These are phyloP conservation scores for Anarhynchus alexandrinus DNA, from an alignment of 2,113 vertebrate genomes.

Conservation along the genomic window DNA sequence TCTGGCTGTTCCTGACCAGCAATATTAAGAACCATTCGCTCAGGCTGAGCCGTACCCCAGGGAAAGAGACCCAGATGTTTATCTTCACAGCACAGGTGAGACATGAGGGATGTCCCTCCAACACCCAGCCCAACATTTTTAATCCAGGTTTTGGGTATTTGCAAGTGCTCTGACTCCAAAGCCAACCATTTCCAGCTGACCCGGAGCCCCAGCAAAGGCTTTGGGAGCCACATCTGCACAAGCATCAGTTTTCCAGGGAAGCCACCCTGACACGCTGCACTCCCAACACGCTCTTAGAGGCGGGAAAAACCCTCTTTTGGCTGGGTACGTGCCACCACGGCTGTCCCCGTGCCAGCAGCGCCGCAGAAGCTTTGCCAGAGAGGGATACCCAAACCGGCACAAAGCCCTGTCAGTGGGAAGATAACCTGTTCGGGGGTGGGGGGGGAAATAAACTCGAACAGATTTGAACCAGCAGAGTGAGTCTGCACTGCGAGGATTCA, in stretches of 20 bases:
- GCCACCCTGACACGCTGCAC: accelerated
- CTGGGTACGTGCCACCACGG: accelerated
- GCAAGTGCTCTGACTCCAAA: accelerated
- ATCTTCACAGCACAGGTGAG: not conserved
- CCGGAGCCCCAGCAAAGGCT: accelerated
- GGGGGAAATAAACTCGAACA: not conserved
- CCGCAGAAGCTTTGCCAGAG: not conserved
- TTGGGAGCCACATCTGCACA: not conserved
- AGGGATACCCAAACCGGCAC: not conserved
- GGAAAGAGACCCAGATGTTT: not conserved
- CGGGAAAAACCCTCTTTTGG: accelerated
- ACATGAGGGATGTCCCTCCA: not conserved
- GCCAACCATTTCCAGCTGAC: not conserved
- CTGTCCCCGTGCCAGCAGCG: accelerated
- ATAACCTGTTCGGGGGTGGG: not conserved
- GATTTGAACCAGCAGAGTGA: not conserved
- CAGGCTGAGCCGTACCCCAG: accelerated
- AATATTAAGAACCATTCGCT: not conserved
- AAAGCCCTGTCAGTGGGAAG: not conserved
- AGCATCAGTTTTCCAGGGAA: not conserved
- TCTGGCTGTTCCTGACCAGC: not conserved
- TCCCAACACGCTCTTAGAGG: accelerated
- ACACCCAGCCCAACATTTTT: not conserved
- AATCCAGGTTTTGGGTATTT: not conserved
- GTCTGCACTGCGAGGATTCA: not conserved